These are phyloP conservation scores for Apodemia duryi DNA, from an alignment of 2,888 invertebrate species.

Conservation along the genomic window DNA sequence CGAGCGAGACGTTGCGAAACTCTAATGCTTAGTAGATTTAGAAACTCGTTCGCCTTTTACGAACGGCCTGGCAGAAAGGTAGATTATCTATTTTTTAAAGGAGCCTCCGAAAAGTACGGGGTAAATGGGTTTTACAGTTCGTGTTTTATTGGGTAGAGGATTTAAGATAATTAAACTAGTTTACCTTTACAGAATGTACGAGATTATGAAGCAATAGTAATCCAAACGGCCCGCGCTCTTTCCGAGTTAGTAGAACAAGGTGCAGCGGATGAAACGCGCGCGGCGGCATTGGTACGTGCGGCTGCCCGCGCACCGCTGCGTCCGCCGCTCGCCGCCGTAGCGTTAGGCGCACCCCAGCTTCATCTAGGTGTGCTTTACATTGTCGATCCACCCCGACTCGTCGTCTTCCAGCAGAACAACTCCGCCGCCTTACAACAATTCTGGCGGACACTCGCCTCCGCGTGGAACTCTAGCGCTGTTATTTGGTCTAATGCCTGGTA, in stretches of 20 bases:
- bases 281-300: slow-evolving; percentile 62
- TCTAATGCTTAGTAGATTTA: too few species aligned
- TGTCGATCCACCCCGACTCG: slow-evolving; percentile 54
- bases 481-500: slow-evolving; percentile 73
- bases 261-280: slow-evolving; percentile 59
- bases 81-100: too few species aligned
- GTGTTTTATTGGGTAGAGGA: too few species aligned
- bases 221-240: slow-evolving; percentile 66
- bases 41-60: too few species aligned
- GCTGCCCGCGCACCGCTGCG: slow-evolving; percentile 60
- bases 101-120: too few species aligned
- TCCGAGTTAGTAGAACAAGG: slow-evolving; percentile 67
- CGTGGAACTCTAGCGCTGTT: slow-evolving; percentile 68
- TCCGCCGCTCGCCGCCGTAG: slow-evolving; percentile 66
- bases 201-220: slow-evolving; percentile 64
- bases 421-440: slow-evolving; percentile 72
- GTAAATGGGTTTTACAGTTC: too few species aligned
- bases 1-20: too few species aligned
- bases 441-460: slow-evolving; percentile 74
- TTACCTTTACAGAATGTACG: slow-evolving; percentile 52
- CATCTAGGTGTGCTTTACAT: slow-evolving; percentile 72
- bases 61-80: too few species aligned
- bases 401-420: slow-evolving; percentile 72
- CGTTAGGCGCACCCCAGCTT: slow-evolving; percentile 71
- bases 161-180: neutral